phyloP scores from a whole-genome alignment of 2,113 vertebrate genomes.

The Callospermophilus lateralis region DNA sequence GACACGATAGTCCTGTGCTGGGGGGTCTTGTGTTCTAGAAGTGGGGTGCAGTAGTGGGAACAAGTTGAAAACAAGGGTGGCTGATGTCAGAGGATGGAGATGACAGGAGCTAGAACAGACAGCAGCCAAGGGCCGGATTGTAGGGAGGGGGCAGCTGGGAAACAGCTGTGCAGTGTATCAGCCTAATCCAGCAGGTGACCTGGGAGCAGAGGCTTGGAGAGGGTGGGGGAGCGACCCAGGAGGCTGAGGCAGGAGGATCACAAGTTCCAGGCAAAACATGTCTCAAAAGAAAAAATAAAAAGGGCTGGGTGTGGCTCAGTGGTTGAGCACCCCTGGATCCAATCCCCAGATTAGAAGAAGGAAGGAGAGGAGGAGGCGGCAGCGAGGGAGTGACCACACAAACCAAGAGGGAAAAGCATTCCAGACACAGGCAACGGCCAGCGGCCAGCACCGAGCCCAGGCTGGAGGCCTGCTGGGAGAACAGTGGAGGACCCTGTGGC shows the following conservation, averaged over 20 bases:
- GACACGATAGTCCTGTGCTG: background rate
- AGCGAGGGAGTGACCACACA: no score
- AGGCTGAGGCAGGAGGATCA: no score
- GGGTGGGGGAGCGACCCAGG: background rate
- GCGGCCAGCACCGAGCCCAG: no score
- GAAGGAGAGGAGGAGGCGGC: no score
- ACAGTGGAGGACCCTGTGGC: background rate
- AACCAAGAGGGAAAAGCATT: background rate
- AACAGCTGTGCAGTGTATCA: background rate
- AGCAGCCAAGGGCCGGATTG: accelerated
- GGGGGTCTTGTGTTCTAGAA: background rate
- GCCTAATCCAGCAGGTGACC: background rate
- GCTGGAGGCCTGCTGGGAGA: no score
- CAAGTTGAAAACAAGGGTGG: no score
- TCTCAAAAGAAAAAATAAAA: no score
- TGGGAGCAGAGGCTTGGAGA: background rate
- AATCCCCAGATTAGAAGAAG: no score
- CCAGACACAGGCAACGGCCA: no score
- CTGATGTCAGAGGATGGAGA: background rate
- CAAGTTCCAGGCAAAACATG: no score
- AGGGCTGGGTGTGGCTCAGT: no score
- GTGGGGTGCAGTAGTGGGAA: accelerated
- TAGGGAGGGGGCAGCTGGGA: background rate
- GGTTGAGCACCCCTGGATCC: no score
- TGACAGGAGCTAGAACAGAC: background rate